Conservation (phyloP, 2,797 vertebrate genomes). For the Melanogrammus aeglefinus region DNA sequence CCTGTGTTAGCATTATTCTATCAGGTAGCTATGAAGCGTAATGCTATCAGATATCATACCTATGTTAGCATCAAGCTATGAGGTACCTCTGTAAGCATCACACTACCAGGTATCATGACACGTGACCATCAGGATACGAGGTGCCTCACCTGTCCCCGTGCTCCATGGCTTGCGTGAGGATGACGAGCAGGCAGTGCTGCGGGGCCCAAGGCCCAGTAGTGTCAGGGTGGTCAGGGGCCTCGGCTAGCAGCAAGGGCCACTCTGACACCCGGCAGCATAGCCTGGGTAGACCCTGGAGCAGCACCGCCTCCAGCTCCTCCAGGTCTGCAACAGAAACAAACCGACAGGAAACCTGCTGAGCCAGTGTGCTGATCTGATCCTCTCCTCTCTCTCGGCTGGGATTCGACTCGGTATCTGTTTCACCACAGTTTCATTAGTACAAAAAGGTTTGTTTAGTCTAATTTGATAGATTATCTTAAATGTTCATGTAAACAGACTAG, state of each 20-base stretch:
- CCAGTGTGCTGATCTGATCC: not conserved
- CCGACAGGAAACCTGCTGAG: not conserved
- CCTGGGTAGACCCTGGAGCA: constrained; percentile 75
- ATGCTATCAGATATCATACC: no score
- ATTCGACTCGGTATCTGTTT: not conserved
- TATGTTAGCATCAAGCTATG: no score
- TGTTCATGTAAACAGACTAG: no score
- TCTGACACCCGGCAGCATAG: constrained; percentile 77
- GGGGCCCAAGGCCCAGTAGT: constrained; percentile 67
- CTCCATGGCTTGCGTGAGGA: constrained; percentile 79
- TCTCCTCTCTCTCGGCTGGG: not conserved
- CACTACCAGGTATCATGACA: not conserved
- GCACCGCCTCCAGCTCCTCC: constrained; percentile 74
- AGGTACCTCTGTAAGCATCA: not conserved
- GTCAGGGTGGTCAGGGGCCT: constrained; percentile 69
- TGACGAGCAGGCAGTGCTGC: constrained; percentile 81
- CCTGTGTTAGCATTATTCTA: no score
- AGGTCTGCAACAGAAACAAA: constrained; percentile 59
- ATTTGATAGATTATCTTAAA: no score
- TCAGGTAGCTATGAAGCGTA: no score
- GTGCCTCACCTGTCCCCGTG: constrained; percentile 81
- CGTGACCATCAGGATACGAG: not conserved
- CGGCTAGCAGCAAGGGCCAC: constrained; percentile 77
- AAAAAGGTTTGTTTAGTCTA: no score
- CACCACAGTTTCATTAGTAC: not conserved